These are phyloP conservation scores for Gibbula magus DNA, from an alignment of 2,888 invertebrate species.

Conservation along the genomic window DNA sequence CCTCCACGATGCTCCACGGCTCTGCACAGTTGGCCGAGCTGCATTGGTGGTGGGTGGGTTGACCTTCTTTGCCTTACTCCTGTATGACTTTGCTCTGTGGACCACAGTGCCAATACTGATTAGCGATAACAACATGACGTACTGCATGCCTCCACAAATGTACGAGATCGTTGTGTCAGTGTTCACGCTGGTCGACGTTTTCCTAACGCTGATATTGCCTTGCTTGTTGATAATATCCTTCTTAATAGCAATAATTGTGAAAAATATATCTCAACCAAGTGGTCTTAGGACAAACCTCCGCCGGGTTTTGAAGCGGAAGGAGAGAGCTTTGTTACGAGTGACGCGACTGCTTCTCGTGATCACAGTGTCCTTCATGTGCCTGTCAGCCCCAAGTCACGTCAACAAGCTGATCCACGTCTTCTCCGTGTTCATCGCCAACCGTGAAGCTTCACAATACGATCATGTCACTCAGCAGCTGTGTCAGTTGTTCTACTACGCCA, in stretches of 20 bases:
- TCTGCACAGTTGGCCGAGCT: conserved; percentile 57
- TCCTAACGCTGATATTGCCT: conserved; percentile 53
- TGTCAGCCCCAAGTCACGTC: conserved; percentile 58
- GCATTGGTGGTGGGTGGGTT: conserved; percentile 46
- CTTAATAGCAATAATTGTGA: conserved; percentile 53
- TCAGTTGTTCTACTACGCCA: conserved; percentile 55
- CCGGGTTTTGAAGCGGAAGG: conserved; percentile 51
- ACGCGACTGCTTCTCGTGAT: conserved; percentile 62
- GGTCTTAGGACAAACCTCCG: conserved; percentile 32
- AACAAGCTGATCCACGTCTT: conserved; percentile 57
- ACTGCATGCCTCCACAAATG: conserved; percentile 47
- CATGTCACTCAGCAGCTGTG: conserved; percentile 50
- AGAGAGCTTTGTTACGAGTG: conserved; percentile 55
- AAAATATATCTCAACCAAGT: conserved; percentile 41
- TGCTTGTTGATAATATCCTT: conserved; percentile 51
- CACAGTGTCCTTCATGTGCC: conserved; percentile 55
- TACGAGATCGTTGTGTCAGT: conserved; percentile 47
- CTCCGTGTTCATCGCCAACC: conserved; percentile 26
- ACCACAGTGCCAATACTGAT: conserved; percentile 25
- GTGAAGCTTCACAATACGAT: conserved; percentile 34
- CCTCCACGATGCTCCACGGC: conserved; percentile 50
- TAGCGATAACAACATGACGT: neutral
- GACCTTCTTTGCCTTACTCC: conserved; percentile 39
- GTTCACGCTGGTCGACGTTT: conserved; percentile 52
- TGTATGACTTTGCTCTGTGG: conserved; percentile 46